Base-by-base conservation (phyloP, 2,797 vertebrate species). In the Podarcis lilfordi region DNA sequence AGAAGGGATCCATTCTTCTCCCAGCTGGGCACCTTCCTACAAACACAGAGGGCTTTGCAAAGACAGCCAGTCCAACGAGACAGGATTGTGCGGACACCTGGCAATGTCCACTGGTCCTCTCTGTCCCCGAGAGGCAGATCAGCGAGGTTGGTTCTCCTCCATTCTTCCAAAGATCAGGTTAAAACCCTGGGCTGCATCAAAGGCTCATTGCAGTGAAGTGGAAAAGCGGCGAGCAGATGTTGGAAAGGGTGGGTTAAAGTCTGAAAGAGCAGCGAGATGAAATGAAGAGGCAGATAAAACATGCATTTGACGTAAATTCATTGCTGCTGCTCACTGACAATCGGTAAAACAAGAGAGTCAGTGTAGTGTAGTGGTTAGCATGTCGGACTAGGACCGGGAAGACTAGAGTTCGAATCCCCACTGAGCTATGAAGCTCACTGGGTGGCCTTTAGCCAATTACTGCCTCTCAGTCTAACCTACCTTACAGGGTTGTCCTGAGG, bases 121-220 rank as follows among this genome's bases (percentile, higher is more conserved):
- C 78, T 23, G 32, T 50, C 79, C 68, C 92, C 66, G 17, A 79
- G 1, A 88, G 82, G 64, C 11, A 37, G 72, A 90, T 71, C 87
- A 86, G 85, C 15, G 2, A n/a, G 45, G 9, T 0, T 5, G 85
- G 69, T 2, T 59, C 2, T 50, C 75, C 5, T 37, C 8, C 45
- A 2, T 90, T 43, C 27, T 78, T 86, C 75, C 32, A 6, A 71
- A 85, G 71, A 86, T 85, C 74, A 86, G 85, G 27, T 79, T 23
- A 86, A 71, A 89, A 79, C 25, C 1, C 8, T 0, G 59, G 25
- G 29, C 8, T 50, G 86, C 91, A 93, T 93, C 93, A 94, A 94
- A 93, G 87, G 37, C 61, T 40, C 35, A 21, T 0, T 0, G 79
- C 91, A 88, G 55, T 0, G 8, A 92, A 74, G 64, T 89, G 90